Evolutionary conservation across 2,797 vertebrate species (phyloP), one percentile per base, ranked within the genome.

Genomic region (Loriculus beryllinus): DNA sequence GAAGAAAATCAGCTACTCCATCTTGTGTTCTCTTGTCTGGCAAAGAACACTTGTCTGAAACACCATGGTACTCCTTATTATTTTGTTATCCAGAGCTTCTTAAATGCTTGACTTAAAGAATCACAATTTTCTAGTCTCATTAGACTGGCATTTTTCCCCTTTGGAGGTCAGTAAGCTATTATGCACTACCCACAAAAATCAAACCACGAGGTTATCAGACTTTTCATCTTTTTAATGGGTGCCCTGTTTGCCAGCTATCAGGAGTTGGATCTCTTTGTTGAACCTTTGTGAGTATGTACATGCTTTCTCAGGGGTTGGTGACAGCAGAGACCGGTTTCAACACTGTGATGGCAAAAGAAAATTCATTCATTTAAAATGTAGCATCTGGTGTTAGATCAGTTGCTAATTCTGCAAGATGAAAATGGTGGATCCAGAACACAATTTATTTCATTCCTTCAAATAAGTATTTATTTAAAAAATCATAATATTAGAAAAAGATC

Each of bases 151-250:
- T 86, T 95, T 96, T 94, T 82, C 52, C 43, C 59, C 56, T 75
- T 82, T 91, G 69, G 88, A 95, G 79, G 60, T 92, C 90, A 94
- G 56, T 92, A 81, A 95, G 60, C 65, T 95, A 57, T 88, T 85
- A 54, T 49, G 37, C 25, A 68, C 79, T 92, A 54, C 76, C 62
- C 70, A 25, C 62, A 54, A 40, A 37, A 89, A 33, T 43, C 78
- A 78, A 96, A 78, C 25, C 77, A 22, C 0, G 3, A 52, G 23
- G 14, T 94, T 56, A 80, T 90, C 67, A 17, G 76, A 85, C 63
- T 71, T 94, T 88, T 69, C 3, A 70, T 90, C 67, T 59, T 51
- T 90, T 89, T 91, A 90, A 69, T 85, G 81, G 29, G 13, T 87
- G 76, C 62, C 43, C 70, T 75, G 7, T 68, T 95, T 92, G 45